These are phyloP conservation scores for Xyrauchen texanus DNA, from an alignment of 2,113 vertebrate genomes.

Conservation along the genomic window DNA sequence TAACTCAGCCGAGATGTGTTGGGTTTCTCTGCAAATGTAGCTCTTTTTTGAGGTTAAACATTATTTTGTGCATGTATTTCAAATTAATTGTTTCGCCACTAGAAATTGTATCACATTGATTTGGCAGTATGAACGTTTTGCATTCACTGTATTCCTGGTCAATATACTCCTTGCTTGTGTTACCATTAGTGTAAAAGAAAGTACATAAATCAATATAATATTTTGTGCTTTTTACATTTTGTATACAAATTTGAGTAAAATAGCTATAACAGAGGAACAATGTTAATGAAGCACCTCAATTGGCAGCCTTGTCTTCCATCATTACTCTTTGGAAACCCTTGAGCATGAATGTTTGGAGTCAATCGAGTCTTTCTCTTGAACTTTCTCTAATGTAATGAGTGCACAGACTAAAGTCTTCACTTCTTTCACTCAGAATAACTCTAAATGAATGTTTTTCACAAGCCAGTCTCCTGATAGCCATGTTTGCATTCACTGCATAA, in stretches of 20 bases:
- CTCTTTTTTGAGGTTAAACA: background rate
- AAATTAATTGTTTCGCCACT: background rate
- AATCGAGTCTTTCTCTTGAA: conserved; percentile 41
- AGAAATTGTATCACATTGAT: background rate
- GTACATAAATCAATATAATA: background rate
- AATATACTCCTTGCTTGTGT: background rate
- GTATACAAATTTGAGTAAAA: background rate
- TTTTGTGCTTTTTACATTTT: background rate
- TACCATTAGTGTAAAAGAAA: background rate
- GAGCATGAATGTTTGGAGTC: conserved; percentile 1
- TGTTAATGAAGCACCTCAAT: background rate
- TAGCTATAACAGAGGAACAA: background rate
- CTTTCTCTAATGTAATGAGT: conserved; percentile 70
- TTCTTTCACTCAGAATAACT: conserved; percentile 57
- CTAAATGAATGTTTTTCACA: conserved; percentile 74
- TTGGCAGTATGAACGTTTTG: background rate
- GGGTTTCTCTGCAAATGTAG: background rate
- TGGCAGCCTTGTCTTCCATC: background rate
- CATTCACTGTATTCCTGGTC: too few relatives aligned
- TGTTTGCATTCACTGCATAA: conserved; percentile 69
- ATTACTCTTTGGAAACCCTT: background rate
- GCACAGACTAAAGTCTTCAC: conserved; percentile 43
- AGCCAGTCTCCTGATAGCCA: conserved; percentile 64
- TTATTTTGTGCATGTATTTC: background rate
- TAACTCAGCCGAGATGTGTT: background rate